Evolutionary conservation across 2,113 vertebrate genomes (phyloP).

Genomic region (Progne subis): DNA sequence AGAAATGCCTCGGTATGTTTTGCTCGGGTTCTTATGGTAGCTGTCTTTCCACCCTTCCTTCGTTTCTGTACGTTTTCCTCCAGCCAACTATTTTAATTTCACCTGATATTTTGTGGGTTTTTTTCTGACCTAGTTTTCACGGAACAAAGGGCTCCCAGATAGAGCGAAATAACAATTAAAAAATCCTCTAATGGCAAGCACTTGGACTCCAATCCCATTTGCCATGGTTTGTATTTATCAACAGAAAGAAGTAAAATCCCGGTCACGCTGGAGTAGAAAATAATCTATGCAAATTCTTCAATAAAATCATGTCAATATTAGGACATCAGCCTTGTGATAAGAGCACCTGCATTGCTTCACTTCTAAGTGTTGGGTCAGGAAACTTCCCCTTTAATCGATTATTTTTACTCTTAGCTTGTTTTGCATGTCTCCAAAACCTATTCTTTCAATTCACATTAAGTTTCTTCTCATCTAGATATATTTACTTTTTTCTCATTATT

Average conservation of each 20-base stretch:
- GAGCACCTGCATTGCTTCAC: background rate
- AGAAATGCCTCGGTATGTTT: background rate
- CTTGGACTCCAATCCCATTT: background rate
- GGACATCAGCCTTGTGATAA: background rate
- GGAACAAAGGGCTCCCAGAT: background rate
- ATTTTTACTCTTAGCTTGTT: background rate
- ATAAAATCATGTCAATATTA: background rate
- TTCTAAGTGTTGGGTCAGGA: background rate
- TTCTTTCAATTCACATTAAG: background rate
- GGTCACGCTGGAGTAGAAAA: background rate
- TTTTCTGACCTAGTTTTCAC: background rate
- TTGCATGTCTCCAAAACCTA: background rate
- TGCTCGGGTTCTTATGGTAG: background rate
- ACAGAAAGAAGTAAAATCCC: background rate
- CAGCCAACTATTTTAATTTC: background rate
- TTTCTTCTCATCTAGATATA: background rate
- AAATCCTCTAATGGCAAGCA: background rate
- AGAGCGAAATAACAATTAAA: background rate
- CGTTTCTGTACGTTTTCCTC: background rate
- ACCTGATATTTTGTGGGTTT: background rate
- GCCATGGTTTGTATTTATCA: background rate
- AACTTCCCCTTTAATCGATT: background rate
- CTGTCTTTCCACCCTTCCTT: background rate
- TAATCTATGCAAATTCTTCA: background rate
- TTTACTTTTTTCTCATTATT: background rate